Conservation (phyloP, 2,797 vertebrate genomes). For the Prunella strophiata region DNA sequence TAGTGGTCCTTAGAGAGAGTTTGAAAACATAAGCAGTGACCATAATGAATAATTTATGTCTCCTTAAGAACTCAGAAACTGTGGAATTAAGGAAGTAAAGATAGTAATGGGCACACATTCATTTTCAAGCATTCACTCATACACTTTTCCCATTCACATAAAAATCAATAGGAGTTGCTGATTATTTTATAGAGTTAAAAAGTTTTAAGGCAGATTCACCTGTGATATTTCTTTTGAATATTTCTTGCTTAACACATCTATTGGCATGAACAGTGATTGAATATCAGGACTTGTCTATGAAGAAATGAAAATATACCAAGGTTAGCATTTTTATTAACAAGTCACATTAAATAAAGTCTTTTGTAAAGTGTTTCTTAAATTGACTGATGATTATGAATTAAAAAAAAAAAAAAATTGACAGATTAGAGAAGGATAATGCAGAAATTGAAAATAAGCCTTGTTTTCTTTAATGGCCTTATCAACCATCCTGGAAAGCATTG, state of each 20-base stretch:
- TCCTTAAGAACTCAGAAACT: not conserved
- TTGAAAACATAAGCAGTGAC: constrained; percentile 18
- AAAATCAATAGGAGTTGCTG: not conserved
- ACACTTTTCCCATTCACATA: not conserved
- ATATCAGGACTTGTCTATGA: constrained; percentile 84
- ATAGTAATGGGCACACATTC: not conserved
- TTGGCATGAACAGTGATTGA: constrained; percentile 86
- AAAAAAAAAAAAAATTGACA: not conserved
- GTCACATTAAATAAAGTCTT: not conserved
- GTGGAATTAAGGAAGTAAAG: not conserved
- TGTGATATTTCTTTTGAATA: constrained; percentile 85
- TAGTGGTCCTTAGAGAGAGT: not conserved
- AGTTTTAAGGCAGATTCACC: constrained; percentile 73
- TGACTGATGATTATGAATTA: not conserved
- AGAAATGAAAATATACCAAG: constrained; percentile 41
- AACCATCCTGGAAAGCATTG: not conserved
- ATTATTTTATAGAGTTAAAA: not conserved
- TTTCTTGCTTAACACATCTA: constrained; percentile 80
- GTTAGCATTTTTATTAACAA: not conserved
- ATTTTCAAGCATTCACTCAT: not conserved
- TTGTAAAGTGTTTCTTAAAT: not conserved
- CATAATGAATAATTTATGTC: not conserved
- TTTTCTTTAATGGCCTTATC: not conserved
- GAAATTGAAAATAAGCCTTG: not conserved
- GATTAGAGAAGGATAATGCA: not conserved